phyloP scores from a whole-genome alignment of 2,888 invertebrate species.

The Eristalis pertinax region DNA sequence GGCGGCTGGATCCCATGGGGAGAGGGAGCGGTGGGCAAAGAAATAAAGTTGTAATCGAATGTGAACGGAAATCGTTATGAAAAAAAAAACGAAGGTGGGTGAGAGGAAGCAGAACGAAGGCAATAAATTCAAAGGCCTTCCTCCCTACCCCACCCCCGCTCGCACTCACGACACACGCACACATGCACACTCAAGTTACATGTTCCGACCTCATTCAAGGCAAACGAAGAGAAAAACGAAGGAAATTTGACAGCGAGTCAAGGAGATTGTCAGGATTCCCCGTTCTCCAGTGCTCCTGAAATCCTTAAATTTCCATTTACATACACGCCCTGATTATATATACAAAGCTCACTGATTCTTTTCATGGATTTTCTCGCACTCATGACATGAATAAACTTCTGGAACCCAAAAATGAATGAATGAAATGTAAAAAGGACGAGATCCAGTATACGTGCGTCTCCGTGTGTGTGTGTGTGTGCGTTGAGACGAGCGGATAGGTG shows the following conservation, averaged over 20 bases:
- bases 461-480: constrained; percentile 12
- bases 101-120: background rate
- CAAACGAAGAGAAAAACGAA: constrained; percentile 7
- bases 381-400: constrained; percentile 66
- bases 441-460: background rate
- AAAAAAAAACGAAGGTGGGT: background rate
- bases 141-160: too few species aligned
- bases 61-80: constrained; percentile 17
- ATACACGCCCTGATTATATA: constrained; percentile 50
- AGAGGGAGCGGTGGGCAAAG: background rate
- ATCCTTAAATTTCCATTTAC: constrained; percentile 62
- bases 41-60: constrained; percentile 52
- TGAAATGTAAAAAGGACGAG: constrained; percentile 10
- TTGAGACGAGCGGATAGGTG: constrained; percentile 4
- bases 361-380: constrained; percentile 50
- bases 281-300: background rate
- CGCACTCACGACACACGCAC: background rate
- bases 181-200: background rate
- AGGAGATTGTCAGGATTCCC: constrained; percentile 5
- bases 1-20: background rate
- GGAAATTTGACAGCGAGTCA: constrained; percentile 48
- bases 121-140: constrained; percentile 29
- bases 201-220: constrained; percentile 28
- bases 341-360: constrained; percentile 57
- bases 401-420: constrained; percentile 21